These are phyloP conservation scores for Tenualosa thibaudeaui DNA, from an alignment of 2,797 vertebrate species.

Conservation along the genomic window DNA sequence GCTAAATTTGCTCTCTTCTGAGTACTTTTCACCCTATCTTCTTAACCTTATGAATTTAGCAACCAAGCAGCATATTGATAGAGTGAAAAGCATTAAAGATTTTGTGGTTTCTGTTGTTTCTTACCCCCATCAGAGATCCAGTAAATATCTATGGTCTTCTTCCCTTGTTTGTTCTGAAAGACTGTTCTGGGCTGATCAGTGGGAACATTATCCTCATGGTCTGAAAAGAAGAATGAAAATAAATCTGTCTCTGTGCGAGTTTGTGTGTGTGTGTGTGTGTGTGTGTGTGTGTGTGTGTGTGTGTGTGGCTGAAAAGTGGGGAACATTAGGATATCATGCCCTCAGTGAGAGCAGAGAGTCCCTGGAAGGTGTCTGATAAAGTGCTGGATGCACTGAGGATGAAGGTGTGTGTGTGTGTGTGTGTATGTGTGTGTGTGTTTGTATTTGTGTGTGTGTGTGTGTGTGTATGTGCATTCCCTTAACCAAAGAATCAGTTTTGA, in stretches of 20 bases:
- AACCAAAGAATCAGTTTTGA: background rate
- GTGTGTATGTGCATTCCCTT: background rate
- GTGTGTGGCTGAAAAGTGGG: conserved; percentile 59
- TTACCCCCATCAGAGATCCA: conserved; percentile 78
- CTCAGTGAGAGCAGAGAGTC: conserved; percentile 52
- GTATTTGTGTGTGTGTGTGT: conserved; percentile 44
- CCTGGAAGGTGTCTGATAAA: conserved; percentile 70
- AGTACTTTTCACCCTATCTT: too few relatives aligned
- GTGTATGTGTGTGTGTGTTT: conserved; percentile 14
- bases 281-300: too few relatives aligned
- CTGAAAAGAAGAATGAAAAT: background rate
- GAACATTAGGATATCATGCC: conserved; percentile 52
- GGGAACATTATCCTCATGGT: background rate
- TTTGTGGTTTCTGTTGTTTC: background rate
- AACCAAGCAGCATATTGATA: too few relatives aligned
- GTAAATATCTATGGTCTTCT: conserved; percentile 75
- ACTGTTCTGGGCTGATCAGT: conserved; percentile 49
- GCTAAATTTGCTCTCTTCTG: too few relatives aligned
- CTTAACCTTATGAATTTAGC: too few relatives aligned
- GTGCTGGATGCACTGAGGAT: conserved; percentile 67
- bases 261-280: conserved; percentile 5
- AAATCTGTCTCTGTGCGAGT: background rate
- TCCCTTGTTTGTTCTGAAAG: conserved; percentile 75
- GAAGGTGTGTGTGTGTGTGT: conserved; percentile 62
- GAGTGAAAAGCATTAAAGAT: too few relatives aligned